Percentiles rank a stretch among this genome's conserved stretches.
Evolutionary conservation across 2,113 vertebrate genomes (phyloP).

Genomic region (Anoura caudifer): DNA sequence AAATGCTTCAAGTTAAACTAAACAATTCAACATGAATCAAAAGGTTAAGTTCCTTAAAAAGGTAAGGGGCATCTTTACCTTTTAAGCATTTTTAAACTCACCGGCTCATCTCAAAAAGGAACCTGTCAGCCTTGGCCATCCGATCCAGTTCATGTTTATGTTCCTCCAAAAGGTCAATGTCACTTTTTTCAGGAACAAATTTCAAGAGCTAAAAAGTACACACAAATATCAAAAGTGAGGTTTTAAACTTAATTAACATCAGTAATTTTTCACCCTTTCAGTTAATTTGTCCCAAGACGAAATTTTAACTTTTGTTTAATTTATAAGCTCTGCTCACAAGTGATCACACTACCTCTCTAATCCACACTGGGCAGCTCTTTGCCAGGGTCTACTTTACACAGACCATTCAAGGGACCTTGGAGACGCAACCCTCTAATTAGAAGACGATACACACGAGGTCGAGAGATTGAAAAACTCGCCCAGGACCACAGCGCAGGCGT

Average conservation of each 20-base stretch:
- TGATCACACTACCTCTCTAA: neutral
- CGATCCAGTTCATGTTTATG: constrained; percentile 97
- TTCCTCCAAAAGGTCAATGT: constrained; percentile 95
- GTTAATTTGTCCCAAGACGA: neutral
- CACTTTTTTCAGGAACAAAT: constrained; percentile 96
- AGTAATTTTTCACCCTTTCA: neutral
- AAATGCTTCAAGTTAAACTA: neutral
- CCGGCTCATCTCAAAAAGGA: constrained; percentile 99
- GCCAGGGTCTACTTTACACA: neutral
- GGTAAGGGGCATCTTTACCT: neutral
- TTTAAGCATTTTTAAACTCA: constrained; percentile 62
- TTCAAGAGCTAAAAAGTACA: constrained; percentile 90
- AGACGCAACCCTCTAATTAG: neutral
- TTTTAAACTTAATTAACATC: neutral
- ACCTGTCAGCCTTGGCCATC: constrained; percentile 98
- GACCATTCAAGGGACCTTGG: neutral
- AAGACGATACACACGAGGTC: neutral
- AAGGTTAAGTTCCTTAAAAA: neutral
- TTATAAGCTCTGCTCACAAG: neutral
- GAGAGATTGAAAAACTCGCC: neutral
- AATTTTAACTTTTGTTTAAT: neutral
- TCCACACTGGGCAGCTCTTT: neutral
- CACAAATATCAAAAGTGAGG: neutral
- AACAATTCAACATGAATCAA: neutral
- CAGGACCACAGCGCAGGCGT: neutral